A percentile compares a stretch with the other conserved stretches of the same genome.
Evolutionary conservation across 2,888 invertebrate genomes (phyloP).

Genomic region (Amblyjoppa proteus): DNA sequence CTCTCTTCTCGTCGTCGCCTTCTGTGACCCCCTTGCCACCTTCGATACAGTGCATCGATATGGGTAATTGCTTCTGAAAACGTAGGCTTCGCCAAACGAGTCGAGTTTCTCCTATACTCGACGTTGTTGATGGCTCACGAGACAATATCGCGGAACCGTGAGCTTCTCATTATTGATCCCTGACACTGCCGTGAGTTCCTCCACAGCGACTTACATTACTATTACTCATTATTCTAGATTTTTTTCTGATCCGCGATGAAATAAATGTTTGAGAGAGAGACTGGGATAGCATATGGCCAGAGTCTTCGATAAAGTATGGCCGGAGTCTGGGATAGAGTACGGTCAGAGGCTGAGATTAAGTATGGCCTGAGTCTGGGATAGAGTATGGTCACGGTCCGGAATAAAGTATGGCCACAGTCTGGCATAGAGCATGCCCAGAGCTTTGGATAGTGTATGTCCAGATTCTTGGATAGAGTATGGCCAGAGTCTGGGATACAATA

Average conservation of each 20-base stretch:
- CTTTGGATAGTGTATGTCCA: too few species aligned
- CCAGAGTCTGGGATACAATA: too few species aligned
- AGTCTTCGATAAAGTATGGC: neutral
- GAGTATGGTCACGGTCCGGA: too few species aligned
- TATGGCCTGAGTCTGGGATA: too few species aligned
- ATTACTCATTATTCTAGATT: slow-evolving; percentile 23
- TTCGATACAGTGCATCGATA: slow-evolving; percentile 70
- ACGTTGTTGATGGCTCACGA: slow-evolving; percentile 17
- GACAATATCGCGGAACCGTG: slow-evolving; percentile 17
- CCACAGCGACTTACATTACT: slow-evolving; percentile 21
- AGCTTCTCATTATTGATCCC: slow-evolving; percentile 1
- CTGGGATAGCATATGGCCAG: neutral
- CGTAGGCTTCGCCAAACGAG: slow-evolving; percentile 51
- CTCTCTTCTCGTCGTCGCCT: slow-evolving; percentile 49
- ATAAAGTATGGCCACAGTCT: too few species aligned
- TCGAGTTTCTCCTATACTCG: slow-evolving; percentile 66
- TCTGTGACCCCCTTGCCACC: slow-evolving; percentile 62
- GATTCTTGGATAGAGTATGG: too few species aligned
- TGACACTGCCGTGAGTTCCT: slow-evolving; percentile 6
- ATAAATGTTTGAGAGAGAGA: neutral
- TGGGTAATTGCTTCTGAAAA: slow-evolving; percentile 71
- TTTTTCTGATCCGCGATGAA: neutral
- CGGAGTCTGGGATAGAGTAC: too few species aligned
- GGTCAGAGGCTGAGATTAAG: too few species aligned
- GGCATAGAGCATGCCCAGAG: too few species aligned